phyloP scores from a whole-genome alignment of 2,797 vertebrate species.

The Apodemus agrarius region DNA sequence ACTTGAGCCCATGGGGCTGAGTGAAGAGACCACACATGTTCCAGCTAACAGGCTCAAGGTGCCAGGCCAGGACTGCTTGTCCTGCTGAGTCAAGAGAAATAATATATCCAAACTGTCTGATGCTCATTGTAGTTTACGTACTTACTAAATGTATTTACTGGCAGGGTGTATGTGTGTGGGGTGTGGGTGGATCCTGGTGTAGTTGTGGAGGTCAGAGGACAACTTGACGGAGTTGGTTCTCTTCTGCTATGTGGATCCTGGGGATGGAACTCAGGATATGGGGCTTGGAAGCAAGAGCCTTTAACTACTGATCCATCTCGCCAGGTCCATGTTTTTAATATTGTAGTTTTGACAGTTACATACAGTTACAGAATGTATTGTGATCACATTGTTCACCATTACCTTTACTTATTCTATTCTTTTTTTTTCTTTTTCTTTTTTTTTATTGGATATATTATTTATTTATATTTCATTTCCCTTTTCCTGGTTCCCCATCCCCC shows the following conservation, averaged over 20 bases:
- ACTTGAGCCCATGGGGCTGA: not conserved
- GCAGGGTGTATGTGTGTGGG: not conserved
- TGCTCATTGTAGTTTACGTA: not conserved
- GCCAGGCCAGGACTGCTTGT: not conserved
- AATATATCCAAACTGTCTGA: not conserved
- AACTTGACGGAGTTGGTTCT: not conserved
- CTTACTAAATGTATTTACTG: not conserved
- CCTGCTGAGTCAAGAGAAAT: not conserved
- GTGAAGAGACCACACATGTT: not conserved
- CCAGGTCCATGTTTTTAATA: not conserved
- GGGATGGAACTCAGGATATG: not conserved
- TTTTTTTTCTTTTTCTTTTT: not conserved
- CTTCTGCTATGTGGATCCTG: not conserved
- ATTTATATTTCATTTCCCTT: too few relatives aligned
- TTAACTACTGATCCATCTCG: not conserved
- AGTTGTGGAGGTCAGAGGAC: not conserved
- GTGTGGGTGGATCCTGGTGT: not conserved
- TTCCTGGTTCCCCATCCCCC: too few relatives aligned
- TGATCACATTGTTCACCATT: not conserved
- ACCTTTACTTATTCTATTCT: not conserved
- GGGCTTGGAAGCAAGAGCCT: not conserved
- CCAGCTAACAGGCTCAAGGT: not conserved
- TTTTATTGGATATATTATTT: too few relatives aligned
- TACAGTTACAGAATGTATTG: not conserved
- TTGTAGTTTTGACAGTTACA: not conserved